phyloP scores from a whole-genome alignment of 2,888 invertebrate genomes.

The Stenolophus ochropezus region DNA sequence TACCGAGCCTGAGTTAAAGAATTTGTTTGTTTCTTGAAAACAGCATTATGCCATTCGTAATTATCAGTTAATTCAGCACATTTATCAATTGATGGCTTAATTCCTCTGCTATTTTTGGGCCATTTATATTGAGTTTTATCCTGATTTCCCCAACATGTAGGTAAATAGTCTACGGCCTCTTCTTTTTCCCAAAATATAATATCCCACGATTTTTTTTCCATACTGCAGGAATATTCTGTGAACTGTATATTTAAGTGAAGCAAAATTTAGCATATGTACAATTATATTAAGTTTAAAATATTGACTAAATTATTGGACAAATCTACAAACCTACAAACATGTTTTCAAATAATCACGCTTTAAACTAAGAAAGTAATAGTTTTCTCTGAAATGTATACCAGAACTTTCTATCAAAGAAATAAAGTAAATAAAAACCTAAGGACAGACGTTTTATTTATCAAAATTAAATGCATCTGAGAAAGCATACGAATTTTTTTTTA shows the following conservation, averaged over 20 bases:
- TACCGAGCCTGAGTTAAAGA: too few species aligned
- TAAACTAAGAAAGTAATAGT: not conserved
- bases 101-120: not conserved
- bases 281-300: too few species aligned
- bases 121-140: not conserved
- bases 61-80: too few species aligned
- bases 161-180: not conserved
- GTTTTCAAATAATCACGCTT: not conserved
- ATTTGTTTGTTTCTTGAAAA: too few species aligned
- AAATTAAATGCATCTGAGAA: not conserved
- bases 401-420: not conserved
- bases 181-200: not conserved
- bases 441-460: not conserved
- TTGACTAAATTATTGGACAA: too few species aligned
- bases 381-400: not conserved
- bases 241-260: not conserved
- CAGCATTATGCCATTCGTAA: too few species aligned
- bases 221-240: not conserved
- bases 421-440: not conserved
- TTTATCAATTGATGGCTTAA: not conserved
- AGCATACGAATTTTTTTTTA: not conserved
- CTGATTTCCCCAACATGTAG: not conserved
- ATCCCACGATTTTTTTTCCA: not conserved
- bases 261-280: too few species aligned
- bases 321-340: too few species aligned